These are phyloP conservation scores for Amblyopsis rosae DNA, from an alignment of 2,113 vertebrate genomes.

Conservation along the genomic window DNA sequence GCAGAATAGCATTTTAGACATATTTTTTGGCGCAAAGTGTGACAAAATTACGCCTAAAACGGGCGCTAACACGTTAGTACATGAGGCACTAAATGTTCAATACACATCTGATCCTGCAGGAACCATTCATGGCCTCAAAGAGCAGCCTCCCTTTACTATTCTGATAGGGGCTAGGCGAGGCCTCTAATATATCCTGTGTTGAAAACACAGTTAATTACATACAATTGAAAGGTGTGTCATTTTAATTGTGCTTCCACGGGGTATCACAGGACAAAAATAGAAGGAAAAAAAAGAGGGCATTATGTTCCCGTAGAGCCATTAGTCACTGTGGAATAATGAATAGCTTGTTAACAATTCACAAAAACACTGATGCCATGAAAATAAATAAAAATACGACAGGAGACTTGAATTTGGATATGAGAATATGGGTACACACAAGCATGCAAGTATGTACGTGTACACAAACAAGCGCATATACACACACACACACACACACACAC, in stretches of 20 bases:
- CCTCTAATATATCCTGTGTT: slow-evolving; percentile 38
- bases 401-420: slow-evolving; percentile 12
- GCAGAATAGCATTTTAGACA: too few species aligned
- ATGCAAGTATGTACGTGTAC: slow-evolving; percentile 1
- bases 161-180: slow-evolving; percentile 32
- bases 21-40: too few species aligned
- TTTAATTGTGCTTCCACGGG: slow-evolving; percentile 44
- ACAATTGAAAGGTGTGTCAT: slow-evolving; percentile 49
- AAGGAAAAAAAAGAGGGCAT: slow-evolving; percentile 1
- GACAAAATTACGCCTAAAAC: too few species aligned
- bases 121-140: slow-evolving; percentile 33
- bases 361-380: slow-evolving; percentile 39
- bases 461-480: background rate
- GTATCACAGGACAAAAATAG: slow-evolving; percentile 28
- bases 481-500: background rate
- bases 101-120: too few species aligned
- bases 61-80: too few species aligned
- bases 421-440: slow-evolving; percentile 11
- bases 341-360: slow-evolving; percentile 36
- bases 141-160: slow-evolving; percentile 43
- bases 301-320: slow-evolving; percentile 41
- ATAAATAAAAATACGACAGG: slow-evolving; percentile 31
- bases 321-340: slow-evolving; percentile 39
- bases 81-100: too few species aligned
- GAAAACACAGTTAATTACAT: slow-evolving; percentile 52